phyloP scores from a whole-genome alignment of 2,797 vertebrate species.

The Cottoperca gobio region DNA sequence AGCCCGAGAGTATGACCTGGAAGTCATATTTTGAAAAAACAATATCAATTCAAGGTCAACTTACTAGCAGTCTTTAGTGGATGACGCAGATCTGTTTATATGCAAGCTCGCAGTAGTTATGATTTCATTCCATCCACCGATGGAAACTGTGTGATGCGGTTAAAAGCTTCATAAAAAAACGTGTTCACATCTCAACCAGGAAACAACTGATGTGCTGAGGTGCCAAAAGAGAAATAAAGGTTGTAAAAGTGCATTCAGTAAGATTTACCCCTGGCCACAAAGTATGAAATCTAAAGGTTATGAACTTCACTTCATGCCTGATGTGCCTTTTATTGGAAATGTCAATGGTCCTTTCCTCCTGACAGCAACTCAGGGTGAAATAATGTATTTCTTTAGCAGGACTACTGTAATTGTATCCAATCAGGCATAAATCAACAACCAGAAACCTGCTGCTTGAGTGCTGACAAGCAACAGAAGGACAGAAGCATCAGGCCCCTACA shows the following conservation, averaged over 20 bases:
- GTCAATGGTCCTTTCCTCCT: constrained; percentile 9
- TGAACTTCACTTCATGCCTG: constrained; percentile 8
- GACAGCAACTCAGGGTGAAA: constrained; percentile 8
- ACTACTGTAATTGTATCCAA: constrained; percentile 1
- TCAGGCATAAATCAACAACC: constrained; percentile 14
- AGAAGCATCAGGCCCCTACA: constrained; percentile 8
- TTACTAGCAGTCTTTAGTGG: no score
- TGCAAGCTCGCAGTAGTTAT: background rate
- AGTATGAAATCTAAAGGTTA: constrained; percentile 14
- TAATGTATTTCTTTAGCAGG: constrained; percentile 15
- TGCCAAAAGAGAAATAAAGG: background rate
- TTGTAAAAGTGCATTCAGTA: background rate
- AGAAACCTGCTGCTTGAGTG: background rate
- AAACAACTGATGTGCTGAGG: background rate
- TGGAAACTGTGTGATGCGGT: background rate
- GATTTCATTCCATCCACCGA: background rate
- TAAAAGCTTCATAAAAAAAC: background rate
- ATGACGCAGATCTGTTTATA: background rate
- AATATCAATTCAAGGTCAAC: background rate
- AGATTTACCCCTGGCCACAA: background rate
- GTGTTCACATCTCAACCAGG: background rate
- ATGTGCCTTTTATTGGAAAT: constrained; percentile 27
- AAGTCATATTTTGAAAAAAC: background rate
- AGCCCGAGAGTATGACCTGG: background rate
- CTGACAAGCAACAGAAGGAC: constrained; percentile 9